A percentile compares a stretch with the other conserved stretches of the same genome.
Evolutionary conservation across 2,113 vertebrate genomes (phyloP).

Genomic region (Psammodynastes pulverulentus): DNA sequence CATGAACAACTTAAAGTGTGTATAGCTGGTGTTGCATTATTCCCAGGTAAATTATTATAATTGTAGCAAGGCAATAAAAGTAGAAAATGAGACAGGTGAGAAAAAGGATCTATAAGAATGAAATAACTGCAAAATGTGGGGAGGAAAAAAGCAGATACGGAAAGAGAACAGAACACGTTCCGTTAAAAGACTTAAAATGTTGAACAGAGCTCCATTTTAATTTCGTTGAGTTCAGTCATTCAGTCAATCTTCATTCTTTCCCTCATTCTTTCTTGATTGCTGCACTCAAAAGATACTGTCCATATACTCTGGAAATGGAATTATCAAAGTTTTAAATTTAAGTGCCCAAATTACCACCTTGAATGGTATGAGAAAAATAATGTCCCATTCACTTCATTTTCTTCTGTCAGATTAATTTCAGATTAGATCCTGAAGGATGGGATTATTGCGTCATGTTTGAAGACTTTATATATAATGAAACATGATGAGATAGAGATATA

Average conservation of each 20-base stretch:
- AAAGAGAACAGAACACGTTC: neutral
- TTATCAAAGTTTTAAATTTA: slow-evolving; percentile 61
- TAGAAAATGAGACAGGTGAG: neutral
- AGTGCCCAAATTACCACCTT: slow-evolving; percentile 57
- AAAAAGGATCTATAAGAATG: neutral
- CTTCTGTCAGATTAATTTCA: slow-evolving; percentile 63
- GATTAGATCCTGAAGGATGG: slow-evolving; percentile 68
- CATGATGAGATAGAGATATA: slow-evolving; percentile 50
- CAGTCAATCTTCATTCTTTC: neutral
- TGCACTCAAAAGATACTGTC: slow-evolving; percentile 9
- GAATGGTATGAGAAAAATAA: slow-evolving; percentile 54
- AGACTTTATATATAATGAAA: slow-evolving; percentile 69
- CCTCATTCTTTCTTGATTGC: neutral
- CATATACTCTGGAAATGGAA: slow-evolving; percentile 51
- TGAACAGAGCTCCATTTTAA: slow-evolving; percentile 48
- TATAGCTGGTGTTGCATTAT: neutral
- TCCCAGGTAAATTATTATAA: neutral
- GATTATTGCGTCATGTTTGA: slow-evolving; percentile 61
- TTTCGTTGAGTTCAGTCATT: slow-evolving; percentile 52
- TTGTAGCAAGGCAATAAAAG: neutral
- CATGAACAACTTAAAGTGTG: neutral
- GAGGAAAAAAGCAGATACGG: neutral
- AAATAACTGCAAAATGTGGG: neutral
- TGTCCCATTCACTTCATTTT: slow-evolving; percentile 59
- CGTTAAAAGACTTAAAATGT: slow-evolving; percentile 18